Evolutionary conservation across 2,888 invertebrate genomes (phyloP).

Genomic region (Nomada fabriciana): DNA sequence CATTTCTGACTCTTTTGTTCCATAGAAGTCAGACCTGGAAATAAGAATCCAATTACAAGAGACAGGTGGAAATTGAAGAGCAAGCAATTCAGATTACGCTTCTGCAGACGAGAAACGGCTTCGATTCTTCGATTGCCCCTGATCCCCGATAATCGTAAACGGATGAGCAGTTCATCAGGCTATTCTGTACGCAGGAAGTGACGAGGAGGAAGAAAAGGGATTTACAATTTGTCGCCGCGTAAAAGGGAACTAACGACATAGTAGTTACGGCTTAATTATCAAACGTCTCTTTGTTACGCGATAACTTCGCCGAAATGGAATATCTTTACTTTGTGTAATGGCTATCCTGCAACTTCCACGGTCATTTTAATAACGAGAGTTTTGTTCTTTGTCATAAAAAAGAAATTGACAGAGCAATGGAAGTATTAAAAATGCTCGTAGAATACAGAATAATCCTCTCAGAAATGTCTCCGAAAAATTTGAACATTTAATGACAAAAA

Average conservation of each 20-base stretch:
- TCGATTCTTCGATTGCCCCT: constrained; percentile 18
- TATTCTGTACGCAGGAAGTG: not conserved
- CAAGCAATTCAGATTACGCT: constrained; percentile 36
- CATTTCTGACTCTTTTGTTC: constrained; percentile 5
- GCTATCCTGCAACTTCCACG: constrained; percentile 6
- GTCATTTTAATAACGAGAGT: constrained; percentile 9
- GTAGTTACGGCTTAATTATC: constrained; percentile 23
- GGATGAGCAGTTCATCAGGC: constrained; percentile 8
- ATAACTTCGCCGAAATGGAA: constrained; percentile 1
- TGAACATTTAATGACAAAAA: too few relatives aligned
- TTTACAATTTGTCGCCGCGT: constrained; percentile 7
- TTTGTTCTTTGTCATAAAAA: not conserved
- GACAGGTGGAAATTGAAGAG: constrained; percentile 35
- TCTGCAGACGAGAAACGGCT: constrained; percentile 29
- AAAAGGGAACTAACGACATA: not conserved
- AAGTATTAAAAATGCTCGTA: too few relatives aligned
- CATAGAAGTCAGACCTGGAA: constrained; percentile 1
- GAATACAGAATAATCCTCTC: too few relatives aligned
- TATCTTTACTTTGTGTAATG: constrained; percentile 3
- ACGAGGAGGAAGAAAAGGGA: not conserved
- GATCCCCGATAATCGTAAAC: constrained; percentile 22
- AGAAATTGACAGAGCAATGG: too few relatives aligned
- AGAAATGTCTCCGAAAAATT: too few relatives aligned
- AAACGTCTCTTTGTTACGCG: not conserved
- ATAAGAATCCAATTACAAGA: constrained; percentile 41